Evolutionary conservation across 2,888 invertebrate genomes (phyloP).

Genomic region (Germaria angustata): DNA sequence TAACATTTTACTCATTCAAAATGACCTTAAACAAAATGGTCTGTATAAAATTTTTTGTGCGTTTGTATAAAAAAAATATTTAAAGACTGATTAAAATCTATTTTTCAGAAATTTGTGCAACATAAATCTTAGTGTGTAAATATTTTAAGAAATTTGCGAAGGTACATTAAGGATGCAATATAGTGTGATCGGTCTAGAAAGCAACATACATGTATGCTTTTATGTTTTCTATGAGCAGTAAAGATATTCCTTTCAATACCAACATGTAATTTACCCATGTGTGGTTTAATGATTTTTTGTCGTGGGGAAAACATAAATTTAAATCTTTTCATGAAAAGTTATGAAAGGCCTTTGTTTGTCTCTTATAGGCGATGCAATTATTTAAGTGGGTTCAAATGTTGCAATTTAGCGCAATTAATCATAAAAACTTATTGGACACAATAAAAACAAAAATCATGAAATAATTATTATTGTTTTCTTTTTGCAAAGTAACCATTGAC

Average conservation of each 20-base stretch:
- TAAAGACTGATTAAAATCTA: neutral
- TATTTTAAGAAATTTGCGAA: no score
- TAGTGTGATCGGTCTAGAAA: no score
- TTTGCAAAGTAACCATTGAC: conserved; percentile 28
- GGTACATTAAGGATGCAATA: no score
- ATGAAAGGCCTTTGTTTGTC: neutral
- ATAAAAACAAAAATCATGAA: neutral
- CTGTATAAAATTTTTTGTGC: neutral
- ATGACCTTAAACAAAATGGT: neutral
- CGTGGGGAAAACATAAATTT: no score
- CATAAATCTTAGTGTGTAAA: neutral
- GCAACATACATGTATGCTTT: no score
- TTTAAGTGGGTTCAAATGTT: conserved; percentile 31
- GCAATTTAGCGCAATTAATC: conserved; percentile 36
- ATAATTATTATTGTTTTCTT: neutral
- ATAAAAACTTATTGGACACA: neutral
- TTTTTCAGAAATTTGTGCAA: neutral
- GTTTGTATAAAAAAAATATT: neutral
- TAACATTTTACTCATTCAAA: neutral
- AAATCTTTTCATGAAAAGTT: neutral
- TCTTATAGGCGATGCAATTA: neutral
- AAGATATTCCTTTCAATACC: no score
- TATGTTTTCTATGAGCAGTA: no score
- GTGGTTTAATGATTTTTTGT: no score
- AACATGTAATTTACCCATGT: no score